These are phyloP conservation scores for Zosterops borbonicus DNA, from an alignment of 2,113 vertebrate species.

Conservation along the genomic window DNA sequence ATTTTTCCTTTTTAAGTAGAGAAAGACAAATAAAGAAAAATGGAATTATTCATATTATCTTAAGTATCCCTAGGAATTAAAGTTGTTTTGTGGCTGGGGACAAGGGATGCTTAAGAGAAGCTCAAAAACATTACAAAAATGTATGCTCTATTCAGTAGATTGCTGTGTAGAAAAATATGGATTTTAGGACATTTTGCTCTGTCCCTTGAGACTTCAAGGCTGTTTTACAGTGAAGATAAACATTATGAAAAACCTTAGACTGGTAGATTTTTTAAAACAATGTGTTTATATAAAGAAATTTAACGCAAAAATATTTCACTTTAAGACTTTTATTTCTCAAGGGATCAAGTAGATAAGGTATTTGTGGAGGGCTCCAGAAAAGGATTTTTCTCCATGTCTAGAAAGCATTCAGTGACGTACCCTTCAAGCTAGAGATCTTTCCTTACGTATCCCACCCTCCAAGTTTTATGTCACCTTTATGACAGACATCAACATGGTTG, in stretches of 20 bases:
- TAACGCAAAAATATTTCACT: neutral
- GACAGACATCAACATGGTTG: neutral
- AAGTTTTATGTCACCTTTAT: neutral
- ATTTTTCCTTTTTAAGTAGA: neutral
- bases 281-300: neutral
- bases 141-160: neutral
- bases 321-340: neutral
- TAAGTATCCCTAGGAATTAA: neutral
- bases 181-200: neutral
- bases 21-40: neutral
- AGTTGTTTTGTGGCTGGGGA: accelerated
- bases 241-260: neutral
- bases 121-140: neutral
- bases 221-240: neutral
- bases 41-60: neutral
- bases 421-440: neutral
- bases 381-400: neutral
- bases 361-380: neutral
- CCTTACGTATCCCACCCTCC: accelerated
- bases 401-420: neutral
- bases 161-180: neutral
- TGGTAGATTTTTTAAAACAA: neutral
- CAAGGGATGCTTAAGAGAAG: neutral
- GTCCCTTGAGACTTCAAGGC: neutral
- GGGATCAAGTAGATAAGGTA: neutral